Conservation (phyloP, 2,797 vertebrate genomes). For the Arremon aurantiirostris region DNA sequence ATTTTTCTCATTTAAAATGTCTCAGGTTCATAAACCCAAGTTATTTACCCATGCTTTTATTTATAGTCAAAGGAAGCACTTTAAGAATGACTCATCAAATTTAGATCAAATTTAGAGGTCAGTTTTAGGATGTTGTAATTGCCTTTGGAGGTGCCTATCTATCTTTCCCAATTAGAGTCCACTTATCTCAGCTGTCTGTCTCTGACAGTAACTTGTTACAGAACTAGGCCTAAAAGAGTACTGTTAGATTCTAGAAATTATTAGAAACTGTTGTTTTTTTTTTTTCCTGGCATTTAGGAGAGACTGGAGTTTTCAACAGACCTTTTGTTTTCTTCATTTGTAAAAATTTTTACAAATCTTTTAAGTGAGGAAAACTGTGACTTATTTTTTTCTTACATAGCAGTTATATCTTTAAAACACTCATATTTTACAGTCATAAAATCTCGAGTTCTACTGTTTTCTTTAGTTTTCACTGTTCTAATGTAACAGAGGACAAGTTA, state of each 20-base stretch:
- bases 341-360: neutral
- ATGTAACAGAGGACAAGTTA: neutral
- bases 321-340: neutral
- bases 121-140: neutral
- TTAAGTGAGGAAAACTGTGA: neutral
- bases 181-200: neutral
- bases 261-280: neutral
- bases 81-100: neutral
- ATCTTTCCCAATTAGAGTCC: neutral
- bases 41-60: neutral
- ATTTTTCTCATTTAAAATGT: neutral
- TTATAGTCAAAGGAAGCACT: neutral
- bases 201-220: neutral
- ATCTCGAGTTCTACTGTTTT: neutral
- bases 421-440: neutral
- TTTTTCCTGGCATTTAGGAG: neutral
- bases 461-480: neutral
- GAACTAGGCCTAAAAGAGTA: neutral
- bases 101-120: neutral
- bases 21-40: neutral
- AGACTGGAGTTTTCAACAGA: neutral
- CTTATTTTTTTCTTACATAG: neutral
- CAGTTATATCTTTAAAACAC: neutral
- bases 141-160: neutral
- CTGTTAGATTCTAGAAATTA: neutral